Base-by-base conservation (phyloP, 2,888 invertebrate species). In the Eubasilissa splendida region DNA sequence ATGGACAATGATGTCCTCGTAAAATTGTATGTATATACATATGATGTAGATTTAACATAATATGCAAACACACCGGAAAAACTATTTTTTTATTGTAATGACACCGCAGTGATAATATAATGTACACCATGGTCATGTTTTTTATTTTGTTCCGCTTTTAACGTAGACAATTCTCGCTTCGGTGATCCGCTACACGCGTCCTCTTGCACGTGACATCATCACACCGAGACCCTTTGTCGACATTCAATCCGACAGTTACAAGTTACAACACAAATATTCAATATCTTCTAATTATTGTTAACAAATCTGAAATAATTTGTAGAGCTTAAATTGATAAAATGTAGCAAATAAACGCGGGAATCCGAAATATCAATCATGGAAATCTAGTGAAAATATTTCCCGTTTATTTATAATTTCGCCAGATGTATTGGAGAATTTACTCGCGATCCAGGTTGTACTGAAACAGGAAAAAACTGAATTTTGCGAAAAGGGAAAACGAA, bases 121-220 rank as follows among this genome's bases (percentile, higher is more conserved):
- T 42, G 42, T 42, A 42, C 7, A 5, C 7, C 65, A 65, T 33
- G 76, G 76, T 42, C 76, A 65, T 76, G 76, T 76, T 76, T 76
- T 76, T 31, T 12, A 76, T 53, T 53, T 54, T 52, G 76, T 76
- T 76, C 76, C 65, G 76, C 76, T 76, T 65, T 76, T 66, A 11
- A 33, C 53, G 9, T 4, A 53, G 14, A 76, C 65, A 65, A 76
- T 65, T 54, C 31, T 1, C 71, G 71, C 71, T 71, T 56, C 56
- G 33, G 22, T 71, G 58, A 73, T 58, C 42, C 71, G 71, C 22
- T 3, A 11, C 71, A 8, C n/a, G 58, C 58, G 31, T 73, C 71
- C 58, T 71, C 71, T 56, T 33, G 31, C 7, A 12, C 22, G 42
- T 73, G 71, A 73, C 58, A 56, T 56, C 71, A 73, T 71, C 42